Percentiles rank a stretch among this genome's conserved stretches.
Evolutionary conservation across 2,113 vertebrate species (phyloP).

Genomic region (Sorex araneus): DNA sequence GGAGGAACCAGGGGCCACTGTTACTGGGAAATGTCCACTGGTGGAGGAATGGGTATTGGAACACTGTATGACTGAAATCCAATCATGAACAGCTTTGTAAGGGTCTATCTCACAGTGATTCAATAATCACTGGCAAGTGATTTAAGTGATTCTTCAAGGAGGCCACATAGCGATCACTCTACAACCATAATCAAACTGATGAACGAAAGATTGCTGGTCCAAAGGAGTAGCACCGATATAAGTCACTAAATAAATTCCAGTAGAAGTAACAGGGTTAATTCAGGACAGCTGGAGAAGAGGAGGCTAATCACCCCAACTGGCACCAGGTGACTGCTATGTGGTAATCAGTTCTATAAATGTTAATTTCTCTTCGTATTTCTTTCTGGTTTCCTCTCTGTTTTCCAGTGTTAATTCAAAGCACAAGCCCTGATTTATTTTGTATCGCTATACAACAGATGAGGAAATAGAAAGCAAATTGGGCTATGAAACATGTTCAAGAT

Average conservation of each 20-base stretch:
- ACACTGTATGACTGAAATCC: too few species aligned
- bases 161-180: background rate
- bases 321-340: background rate
- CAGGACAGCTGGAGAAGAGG: background rate
- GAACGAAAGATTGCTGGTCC: background rate
- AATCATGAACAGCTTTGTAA: too few species aligned
- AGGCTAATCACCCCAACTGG: background rate
- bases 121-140: too few species aligned
- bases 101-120: too few species aligned
- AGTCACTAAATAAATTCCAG: background rate
- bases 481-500: background rate
- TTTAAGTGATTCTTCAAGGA: background rate
- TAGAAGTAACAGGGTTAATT: background rate
- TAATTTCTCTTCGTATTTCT: background rate
- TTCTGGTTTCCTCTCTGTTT: background rate
- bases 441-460: background rate
- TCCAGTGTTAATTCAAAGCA: background rate
- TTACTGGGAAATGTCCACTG: too few species aligned
- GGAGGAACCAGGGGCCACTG: too few species aligned
- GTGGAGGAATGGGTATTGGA: too few species aligned
- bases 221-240: background rate
- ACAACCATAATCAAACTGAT: background rate
- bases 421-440: background rate
- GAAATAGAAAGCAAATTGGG: constrained; percentile 7
- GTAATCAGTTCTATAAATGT: background rate